Evolutionary conservation across 2,888 invertebrate species (phyloP).

Genomic region (Troides oblongomaculatus): DNA sequence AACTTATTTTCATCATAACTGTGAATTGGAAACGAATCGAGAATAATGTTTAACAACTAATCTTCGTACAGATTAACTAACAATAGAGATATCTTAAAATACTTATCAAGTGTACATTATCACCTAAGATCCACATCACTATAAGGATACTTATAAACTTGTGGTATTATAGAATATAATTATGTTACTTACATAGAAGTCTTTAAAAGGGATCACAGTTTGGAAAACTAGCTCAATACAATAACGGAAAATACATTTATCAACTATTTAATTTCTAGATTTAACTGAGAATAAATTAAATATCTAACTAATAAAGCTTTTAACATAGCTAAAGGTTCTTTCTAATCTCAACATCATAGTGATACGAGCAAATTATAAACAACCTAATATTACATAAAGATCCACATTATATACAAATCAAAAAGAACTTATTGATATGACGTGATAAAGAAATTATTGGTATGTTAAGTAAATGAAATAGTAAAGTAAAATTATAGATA

Average conservation of each 20-base stretch:
- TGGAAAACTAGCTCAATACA: conserved; percentile 75
- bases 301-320: background rate
- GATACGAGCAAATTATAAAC: background rate
- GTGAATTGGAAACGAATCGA: background rate
- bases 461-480: background rate
- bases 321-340: background rate
- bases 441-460: background rate
- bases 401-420: conserved; percentile 4
- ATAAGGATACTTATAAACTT: conserved; percentile 22
- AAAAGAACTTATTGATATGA: background rate
- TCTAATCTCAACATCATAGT: background rate
- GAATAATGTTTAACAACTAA: background rate
- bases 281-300: background rate
- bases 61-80: background rate
- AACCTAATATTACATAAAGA: background rate
- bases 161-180: conserved; percentile 49
- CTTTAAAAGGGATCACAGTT: conserved; percentile 80
- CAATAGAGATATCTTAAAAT: conserved; percentile 12
- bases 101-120: conserved; percentile 14
- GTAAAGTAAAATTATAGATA: background rate
- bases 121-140: conserved; percentile 21
- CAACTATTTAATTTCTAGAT: conserved; percentile 27
- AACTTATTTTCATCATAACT: background rate
- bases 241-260: conserved; percentile 49
- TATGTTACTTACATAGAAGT: conserved; percentile 75